phyloP scores from a whole-genome alignment of 1,140 invertebrate species.

The Drosophila saltans region DNA sequence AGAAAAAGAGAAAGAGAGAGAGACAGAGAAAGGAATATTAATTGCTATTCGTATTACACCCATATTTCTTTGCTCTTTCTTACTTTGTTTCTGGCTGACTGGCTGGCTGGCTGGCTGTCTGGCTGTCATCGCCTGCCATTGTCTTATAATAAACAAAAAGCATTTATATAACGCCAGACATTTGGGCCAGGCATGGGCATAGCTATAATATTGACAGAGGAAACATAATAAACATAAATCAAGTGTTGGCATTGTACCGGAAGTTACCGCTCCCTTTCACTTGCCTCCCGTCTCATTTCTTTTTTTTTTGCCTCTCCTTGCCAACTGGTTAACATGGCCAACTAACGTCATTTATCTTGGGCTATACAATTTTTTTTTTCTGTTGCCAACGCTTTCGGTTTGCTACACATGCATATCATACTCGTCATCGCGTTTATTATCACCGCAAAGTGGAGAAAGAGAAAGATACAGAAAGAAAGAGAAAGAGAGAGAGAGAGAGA shows the following conservation, averaged over 20 bases:
- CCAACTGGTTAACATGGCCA: conserved; percentile 8
- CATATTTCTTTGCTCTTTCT: conserved; percentile 40
- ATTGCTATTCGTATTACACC: conserved; percentile 40
- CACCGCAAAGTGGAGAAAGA: conserved; percentile 33
- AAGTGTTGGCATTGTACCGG: conserved; percentile 63
- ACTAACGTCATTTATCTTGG: conserved; percentile 50
- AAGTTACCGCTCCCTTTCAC: conserved; percentile 14
- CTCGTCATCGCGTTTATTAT: conserved; percentile 62
- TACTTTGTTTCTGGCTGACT: conserved; percentile 13
- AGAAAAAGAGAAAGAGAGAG: background rate
- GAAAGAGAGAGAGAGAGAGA: background rate
- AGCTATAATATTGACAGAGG: conserved; percentile 61
- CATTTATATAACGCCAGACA: background rate
- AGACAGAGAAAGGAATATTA: conserved; percentile 42
- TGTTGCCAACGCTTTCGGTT: conserved; percentile 27
- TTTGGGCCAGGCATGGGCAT: conserved; percentile 11
- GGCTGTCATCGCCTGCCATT: conserved; percentile 71
- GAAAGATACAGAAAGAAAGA: conserved; percentile 12
- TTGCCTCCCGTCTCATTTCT: background rate
- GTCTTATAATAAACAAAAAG: conserved; percentile 65
- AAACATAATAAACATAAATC: conserved; percentile 79
- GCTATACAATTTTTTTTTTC: conserved; percentile 37
- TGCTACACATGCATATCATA: conserved; percentile 63
- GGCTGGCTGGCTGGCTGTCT: conserved; percentile 1
- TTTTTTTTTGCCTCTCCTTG: conserved; percentile 7